Evolutionary conservation across 2,797 vertebrate genomes (phyloP).

Genomic region (Enteromius anoplus): DNA sequence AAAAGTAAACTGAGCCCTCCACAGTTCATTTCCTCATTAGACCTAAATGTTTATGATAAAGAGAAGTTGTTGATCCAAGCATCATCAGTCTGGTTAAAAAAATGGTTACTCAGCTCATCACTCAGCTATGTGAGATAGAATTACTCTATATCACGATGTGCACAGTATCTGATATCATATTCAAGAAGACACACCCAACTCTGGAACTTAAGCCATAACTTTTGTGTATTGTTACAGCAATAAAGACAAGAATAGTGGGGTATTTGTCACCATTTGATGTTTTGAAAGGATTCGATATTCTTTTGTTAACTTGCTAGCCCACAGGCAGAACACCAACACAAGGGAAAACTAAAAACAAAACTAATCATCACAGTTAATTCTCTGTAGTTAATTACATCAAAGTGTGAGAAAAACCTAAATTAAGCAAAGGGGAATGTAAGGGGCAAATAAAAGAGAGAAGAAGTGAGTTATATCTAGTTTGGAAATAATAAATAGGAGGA

Average conservation of each 20-base stretch:
- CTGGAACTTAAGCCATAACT: not conserved
- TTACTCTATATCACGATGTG: not conserved
- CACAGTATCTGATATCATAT: not conserved
- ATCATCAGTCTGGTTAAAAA: not conserved
- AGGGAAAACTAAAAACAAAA: not conserved
- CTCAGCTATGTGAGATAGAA: not conserved
- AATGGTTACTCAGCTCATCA: not conserved
- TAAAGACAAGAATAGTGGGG: not conserved
- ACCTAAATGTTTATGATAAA: not conserved
- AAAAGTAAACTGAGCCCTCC: conserved; percentile 35
- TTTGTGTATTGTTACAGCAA: not conserved
- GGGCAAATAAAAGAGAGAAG: not conserved
- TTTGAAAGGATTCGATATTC: not conserved
- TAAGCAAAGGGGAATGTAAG: not conserved
- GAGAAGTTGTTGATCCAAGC: not conserved
- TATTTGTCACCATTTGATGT: not conserved
- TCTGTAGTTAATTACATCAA: not conserved
- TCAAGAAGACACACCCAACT: conserved; percentile 6
- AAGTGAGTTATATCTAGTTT: not conserved
- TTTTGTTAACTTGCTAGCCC: not conserved
- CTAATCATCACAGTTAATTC: not conserved
- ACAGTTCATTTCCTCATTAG: not conserved
- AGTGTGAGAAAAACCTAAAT: not conserved
- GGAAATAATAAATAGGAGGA: conserved; percentile 16
- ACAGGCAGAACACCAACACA: not conserved